Evolutionary conservation across 1,140 invertebrate genomes (phyloP).

Genomic region (Cotesia typhae): DNA sequence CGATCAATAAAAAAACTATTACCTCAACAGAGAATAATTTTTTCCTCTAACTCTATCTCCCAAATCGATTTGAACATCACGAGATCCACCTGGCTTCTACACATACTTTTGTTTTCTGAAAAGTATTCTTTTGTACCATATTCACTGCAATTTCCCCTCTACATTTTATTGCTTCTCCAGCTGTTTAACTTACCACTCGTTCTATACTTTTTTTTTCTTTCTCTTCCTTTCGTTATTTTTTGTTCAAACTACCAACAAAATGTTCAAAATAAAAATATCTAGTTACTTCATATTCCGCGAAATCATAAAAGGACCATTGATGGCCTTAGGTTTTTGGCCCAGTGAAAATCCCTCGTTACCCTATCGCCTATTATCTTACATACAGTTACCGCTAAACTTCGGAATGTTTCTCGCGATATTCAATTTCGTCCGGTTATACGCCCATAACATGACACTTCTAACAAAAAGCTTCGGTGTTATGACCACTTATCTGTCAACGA

Average conservation of each 20-base stretch:
- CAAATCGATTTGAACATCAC: too few relatives aligned
- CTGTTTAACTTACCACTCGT: too few relatives aligned
- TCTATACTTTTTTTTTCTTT: too few relatives aligned
- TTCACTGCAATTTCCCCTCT: neutral
- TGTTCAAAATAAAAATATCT: neutral
- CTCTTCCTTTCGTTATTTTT: too few relatives aligned
- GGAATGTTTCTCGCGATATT: slow-evolving; percentile 5
- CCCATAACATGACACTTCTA: slow-evolving; percentile 14
- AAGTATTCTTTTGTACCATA: too few relatives aligned
- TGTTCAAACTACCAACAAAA: neutral
- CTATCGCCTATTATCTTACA: slow-evolving; percentile 21
- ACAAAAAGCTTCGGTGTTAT: slow-evolving; percentile 9
- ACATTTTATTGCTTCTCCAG: neutral
- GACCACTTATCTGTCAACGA: slow-evolving; percentile 15
- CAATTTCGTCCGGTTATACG: slow-evolving; percentile 8
- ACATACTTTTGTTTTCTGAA: neutral
- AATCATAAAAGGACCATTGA: slow-evolving; percentile 7
- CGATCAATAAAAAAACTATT: too few relatives aligned
- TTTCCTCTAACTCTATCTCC: too few relatives aligned
- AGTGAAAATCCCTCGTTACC: neutral
- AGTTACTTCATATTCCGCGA: slow-evolving; percentile 5
- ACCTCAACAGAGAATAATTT: too few relatives aligned
- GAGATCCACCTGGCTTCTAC: too few relatives aligned
- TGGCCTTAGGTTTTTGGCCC: slow-evolving; percentile 14
- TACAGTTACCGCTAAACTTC: slow-evolving; percentile 12